These are phyloP conservation scores for Hippopotamyrus pictus DNA, from an alignment of 2,797 vertebrate genomes.

Conservation along the genomic window DNA sequence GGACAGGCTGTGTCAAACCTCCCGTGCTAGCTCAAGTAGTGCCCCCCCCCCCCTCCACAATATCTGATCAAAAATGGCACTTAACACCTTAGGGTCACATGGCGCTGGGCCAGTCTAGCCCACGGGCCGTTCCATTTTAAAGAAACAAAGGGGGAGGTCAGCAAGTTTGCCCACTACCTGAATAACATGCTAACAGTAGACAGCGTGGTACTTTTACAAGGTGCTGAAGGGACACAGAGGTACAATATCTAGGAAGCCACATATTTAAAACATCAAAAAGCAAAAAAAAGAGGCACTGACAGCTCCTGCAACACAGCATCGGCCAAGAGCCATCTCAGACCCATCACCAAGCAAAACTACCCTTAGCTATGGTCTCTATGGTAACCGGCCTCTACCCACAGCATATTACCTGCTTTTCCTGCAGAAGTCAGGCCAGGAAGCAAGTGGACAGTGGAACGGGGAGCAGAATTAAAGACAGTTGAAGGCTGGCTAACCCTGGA, in stretches of 20 bases:
- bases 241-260: conserved; percentile 5
- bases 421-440: conserved; percentile 47
- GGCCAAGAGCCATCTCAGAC: conserved; percentile 33
- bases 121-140: neutral
- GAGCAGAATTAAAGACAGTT: conserved; percentile 31
- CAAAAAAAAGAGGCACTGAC: neutral
- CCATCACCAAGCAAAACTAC: conserved; percentile 30
- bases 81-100: neutral
- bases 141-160: neutral
- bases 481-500: neutral
- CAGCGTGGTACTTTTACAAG: neutral
- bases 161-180: neutral
- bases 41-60: neutral
- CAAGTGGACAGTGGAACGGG: conserved; percentile 40
- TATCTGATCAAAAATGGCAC: neutral
- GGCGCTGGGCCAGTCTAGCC: neutral
- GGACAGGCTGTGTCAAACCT: neutral
- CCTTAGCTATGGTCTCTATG: conserved; percentile 35
- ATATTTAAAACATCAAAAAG: conserved; percentile 28
- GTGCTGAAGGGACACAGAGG: neutral
- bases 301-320: conserved; percentile 8
- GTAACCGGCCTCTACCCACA: conserved; percentile 39
- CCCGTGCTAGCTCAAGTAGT: neutral
- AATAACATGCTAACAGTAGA: neutral
- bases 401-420: conserved; percentile 61